phyloP scores from a whole-genome alignment of 2,113 vertebrate species.

The Zosterops pallidus region DNA sequence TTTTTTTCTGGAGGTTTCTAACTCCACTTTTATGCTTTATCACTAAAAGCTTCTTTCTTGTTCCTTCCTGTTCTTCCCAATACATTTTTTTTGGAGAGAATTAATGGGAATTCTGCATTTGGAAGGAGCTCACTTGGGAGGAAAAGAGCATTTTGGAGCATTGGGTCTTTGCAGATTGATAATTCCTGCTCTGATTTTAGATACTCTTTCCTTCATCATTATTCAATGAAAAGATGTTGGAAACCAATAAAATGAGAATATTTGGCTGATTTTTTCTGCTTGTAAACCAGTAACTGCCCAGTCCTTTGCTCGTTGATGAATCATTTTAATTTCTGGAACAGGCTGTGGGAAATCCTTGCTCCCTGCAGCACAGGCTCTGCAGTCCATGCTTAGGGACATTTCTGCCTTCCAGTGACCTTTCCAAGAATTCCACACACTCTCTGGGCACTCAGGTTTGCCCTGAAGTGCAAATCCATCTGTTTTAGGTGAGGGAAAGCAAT shows the following conservation, averaged over 20 bases:
- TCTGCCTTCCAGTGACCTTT: constrained; percentile 50
- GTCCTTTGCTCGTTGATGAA: background rate
- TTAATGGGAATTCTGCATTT: background rate
- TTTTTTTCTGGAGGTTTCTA: background rate
- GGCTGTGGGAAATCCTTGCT: background rate
- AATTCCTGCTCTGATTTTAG: background rate
- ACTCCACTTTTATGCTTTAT: background rate
- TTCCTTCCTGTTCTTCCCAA: background rate
- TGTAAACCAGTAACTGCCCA: background rate
- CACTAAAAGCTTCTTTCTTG: background rate
- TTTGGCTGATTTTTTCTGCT: background rate
- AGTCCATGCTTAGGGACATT: background rate
- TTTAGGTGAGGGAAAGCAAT: constrained; percentile 48
- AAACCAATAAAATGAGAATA: background rate
- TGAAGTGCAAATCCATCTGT: constrained; percentile 69
- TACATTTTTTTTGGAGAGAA: background rate
- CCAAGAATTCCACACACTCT: constrained; percentile 38
- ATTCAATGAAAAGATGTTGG: background rate
- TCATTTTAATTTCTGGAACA: background rate
- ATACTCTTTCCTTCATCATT: background rate
- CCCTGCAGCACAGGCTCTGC: background rate
- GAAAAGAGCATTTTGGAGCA: rapidly evolving
- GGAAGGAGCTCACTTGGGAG: background rate
- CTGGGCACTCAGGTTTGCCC: constrained; percentile 39
- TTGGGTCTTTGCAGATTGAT: background rate